Conservation (phyloP, 2,113 vertebrate species). For the Pangasianodon hypophthalmus region DNA sequence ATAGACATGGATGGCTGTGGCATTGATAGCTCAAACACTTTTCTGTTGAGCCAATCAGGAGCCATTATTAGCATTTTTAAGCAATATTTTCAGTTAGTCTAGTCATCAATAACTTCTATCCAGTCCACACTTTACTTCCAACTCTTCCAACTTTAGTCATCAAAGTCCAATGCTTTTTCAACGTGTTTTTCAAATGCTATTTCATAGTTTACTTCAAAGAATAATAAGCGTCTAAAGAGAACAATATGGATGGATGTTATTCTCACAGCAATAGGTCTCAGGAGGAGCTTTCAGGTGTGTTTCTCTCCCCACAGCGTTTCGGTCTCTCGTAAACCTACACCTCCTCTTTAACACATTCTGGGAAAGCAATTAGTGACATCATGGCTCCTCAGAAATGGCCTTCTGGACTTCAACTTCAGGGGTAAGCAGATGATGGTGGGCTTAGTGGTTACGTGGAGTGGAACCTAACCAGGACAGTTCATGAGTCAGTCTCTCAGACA, state of each 20-base stretch:
- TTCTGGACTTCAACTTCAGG: conserved; percentile 19
- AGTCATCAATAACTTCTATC: not conserved
- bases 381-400: conserved; percentile 27
- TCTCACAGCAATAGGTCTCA: conserved; percentile 19
- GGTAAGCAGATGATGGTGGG: conserved; percentile 2
- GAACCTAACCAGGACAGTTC: conserved; percentile 23
- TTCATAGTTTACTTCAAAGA: conserved; percentile 15
- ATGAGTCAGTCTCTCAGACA: conserved; percentile 9
- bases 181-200: conserved; percentile 6
- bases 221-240: not conserved
- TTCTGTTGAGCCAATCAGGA: not conserved
- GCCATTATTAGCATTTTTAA: not conserved
- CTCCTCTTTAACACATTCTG: conserved; percentile 18
- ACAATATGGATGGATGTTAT: not conserved
- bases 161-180: not conserved
- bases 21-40: not conserved
- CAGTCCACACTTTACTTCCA: not conserved
- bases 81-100: too few species aligned
- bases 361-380: conserved; percentile 43
- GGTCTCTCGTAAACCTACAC: conserved; percentile 32
- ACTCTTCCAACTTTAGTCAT: not conserved
- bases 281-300: conserved; percentile 28
- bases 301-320: conserved; percentile 1
- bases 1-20: too few species aligned
- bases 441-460: conserved; percentile 1